These are phyloP conservation scores for Etheostoma perlongum DNA, from an alignment of 2,797 vertebrate genomes.

Conservation along the genomic window DNA sequence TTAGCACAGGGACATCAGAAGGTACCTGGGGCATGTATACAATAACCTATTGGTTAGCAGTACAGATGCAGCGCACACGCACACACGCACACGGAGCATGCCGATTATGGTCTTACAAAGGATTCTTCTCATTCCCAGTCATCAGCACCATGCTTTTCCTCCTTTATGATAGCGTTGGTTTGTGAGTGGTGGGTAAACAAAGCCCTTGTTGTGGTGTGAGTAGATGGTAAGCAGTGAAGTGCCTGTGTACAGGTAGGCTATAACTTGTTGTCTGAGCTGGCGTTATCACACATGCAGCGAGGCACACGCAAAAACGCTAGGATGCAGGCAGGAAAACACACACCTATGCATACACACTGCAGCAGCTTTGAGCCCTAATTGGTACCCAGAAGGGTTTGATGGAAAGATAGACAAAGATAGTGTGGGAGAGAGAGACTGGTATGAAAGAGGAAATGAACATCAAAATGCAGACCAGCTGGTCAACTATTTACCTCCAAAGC, in stretches of 20 bases:
- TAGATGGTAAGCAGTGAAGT: slow-evolving; percentile 94
- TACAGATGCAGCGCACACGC: not conserved
- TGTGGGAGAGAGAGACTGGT: slow-evolving; percentile 61
- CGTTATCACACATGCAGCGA: slow-evolving; percentile 86
- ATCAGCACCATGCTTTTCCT: slow-evolving; percentile 49
- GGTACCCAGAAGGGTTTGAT: slow-evolving; percentile 94
- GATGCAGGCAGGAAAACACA: slow-evolving; percentile 19
- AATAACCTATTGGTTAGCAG: not conserved
- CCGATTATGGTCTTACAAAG: slow-evolving; percentile 4
- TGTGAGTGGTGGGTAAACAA: slow-evolving; percentile 86
- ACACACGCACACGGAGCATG: not conserved
- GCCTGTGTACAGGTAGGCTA: slow-evolving; percentile 94
- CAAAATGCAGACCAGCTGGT: slow-evolving; percentile 84
- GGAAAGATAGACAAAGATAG: slow-evolving; percentile 65
- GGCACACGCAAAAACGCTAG: slow-evolving; percentile 13
- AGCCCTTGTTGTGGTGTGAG: slow-evolving; percentile 88
- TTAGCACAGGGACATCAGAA: not conserved
- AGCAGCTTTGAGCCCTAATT: slow-evolving; percentile 95
- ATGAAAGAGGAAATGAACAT: slow-evolving; percentile 82
- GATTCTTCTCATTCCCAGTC: slow-evolving; percentile 58
- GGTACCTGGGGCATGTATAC: not conserved
- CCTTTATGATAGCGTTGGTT: slow-evolving; percentile 57
- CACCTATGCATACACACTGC: slow-evolving; percentile 87
- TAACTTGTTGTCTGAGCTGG: slow-evolving; percentile 92
- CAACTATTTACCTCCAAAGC: slow-evolving; percentile 67